Conservation (phyloP, 1,140 invertebrate genomes). For the Heliconius eleuchia region DNA sequence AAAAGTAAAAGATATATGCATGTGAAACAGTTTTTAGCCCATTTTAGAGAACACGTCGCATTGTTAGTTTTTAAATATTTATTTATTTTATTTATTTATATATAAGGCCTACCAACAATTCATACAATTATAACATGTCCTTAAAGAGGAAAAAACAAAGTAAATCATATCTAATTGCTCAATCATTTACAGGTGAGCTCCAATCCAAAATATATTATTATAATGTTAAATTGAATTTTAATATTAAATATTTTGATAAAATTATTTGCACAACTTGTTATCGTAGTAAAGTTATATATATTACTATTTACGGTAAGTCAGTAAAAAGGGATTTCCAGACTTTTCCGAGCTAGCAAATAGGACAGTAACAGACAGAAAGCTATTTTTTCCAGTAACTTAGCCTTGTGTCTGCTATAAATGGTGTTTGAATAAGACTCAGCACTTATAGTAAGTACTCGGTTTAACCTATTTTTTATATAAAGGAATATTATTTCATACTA, state of each 20-base stretch:
- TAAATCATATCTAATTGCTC: no score
- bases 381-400: neutral
- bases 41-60: neutral
- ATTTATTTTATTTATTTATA: no score
- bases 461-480: neutral
- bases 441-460: neutral
- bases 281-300: neutral
- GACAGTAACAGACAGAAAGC: neutral
- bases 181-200: no score
- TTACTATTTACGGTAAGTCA: neutral
- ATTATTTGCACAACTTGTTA: no score
- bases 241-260: neutral
- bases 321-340: neutral
- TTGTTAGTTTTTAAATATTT: neutral
- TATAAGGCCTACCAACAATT: no score
- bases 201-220: no score
- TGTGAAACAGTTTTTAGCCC: neutral
- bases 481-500: neutral
- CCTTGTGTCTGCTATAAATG: neutral
- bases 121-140: no score
- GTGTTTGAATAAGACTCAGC: constrained; percentile 7
- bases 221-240: no score
- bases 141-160: no score
- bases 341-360: neutral
- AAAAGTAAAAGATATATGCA: neutral